Evolutionary conservation across 1,140 invertebrate genomes (phyloP).

Genomic region (Panagrolaimus sp.): DNA sequence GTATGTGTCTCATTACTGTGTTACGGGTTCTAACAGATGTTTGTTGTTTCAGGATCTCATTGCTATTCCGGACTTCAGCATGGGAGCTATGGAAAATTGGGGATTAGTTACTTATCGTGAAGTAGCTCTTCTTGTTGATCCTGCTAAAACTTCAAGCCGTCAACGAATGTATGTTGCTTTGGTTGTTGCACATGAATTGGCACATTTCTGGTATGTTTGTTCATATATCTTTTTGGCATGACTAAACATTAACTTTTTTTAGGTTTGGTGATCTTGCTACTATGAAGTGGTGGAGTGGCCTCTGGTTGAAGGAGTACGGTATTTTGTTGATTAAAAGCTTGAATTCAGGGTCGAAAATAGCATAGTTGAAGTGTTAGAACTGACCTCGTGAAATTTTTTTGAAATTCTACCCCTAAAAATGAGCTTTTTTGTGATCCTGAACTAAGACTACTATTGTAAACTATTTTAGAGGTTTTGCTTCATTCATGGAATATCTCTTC

Average conservation of each 20-base stretch:
- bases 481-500: constrained; percentile 63
- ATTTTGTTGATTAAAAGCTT: no score
- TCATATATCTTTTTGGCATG: constrained; percentile 44
- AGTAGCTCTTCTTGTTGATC: constrained; percentile 71
- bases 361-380: no score
- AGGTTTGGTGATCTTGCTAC: background rate
- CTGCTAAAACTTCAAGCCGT: constrained; percentile 64
- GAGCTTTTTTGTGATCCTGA: no score
- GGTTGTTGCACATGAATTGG: constrained; percentile 80
- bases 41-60: no score
- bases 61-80: no score
- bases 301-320: constrained; percentile 61
- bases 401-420: no score
- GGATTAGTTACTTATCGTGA: constrained; percentile 83
- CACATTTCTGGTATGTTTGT: constrained; percentile 64
- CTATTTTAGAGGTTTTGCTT: constrained; percentile 32
- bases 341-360: no score
- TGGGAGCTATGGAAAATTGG: constrained; percentile 71
- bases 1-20: constrained; percentile 57
- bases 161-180: constrained; percentile 68
- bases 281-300: constrained; percentile 62
- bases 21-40: no score
- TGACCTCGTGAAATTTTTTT: no score
- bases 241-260: background rate
- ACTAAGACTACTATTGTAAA: no score